A percentile compares a stretch with the other conserved stretches of the same genome.
phyloP scores from a whole-genome alignment of 2,113 vertebrate genomes.

The Sclerurus mexicanus region DNA sequence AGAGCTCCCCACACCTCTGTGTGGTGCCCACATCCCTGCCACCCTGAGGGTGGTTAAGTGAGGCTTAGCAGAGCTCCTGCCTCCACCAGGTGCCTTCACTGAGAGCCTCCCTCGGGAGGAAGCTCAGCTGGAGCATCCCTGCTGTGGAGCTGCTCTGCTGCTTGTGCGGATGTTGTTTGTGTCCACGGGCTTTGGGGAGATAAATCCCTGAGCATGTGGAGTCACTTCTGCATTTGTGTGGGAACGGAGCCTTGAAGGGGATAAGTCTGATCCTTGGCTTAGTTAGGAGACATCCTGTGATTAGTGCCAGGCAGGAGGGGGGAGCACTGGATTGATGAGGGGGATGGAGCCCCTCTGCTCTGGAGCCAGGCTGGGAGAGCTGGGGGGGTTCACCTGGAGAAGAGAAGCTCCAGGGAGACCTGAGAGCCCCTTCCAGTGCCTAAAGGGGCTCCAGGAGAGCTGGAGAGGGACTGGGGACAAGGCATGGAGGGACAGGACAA shows the following conservation, averaged over 20 bases:
- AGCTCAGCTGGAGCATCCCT: fast-evolving
- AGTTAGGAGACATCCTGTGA: background rate
- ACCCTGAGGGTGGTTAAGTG: fast-evolving
- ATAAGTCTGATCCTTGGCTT: fast-evolving
- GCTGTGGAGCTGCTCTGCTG: background rate
- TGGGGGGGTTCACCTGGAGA: background rate
- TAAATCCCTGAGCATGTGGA: background rate
- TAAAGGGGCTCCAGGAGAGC: background rate
- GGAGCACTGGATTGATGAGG: background rate
- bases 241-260: background rate
- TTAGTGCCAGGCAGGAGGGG: background rate
- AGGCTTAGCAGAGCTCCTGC: background rate
- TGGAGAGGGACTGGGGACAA: background rate
- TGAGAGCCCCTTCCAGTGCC: background rate
- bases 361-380: background rate
- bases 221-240: fast-evolving
- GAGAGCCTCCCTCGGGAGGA: background rate
- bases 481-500: background rate
- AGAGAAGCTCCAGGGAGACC: background rate
- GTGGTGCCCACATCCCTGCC: background rate
- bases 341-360: background rate
- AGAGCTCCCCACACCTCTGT: fast-evolving
- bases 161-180: background rate
- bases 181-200: background rate
- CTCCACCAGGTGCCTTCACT: background rate